Evolutionary conservation across 2,113 vertebrate species (phyloP), one percentile per base, ranked within the genome.

Genomic region (Sylvilagus bachmani): DNA sequence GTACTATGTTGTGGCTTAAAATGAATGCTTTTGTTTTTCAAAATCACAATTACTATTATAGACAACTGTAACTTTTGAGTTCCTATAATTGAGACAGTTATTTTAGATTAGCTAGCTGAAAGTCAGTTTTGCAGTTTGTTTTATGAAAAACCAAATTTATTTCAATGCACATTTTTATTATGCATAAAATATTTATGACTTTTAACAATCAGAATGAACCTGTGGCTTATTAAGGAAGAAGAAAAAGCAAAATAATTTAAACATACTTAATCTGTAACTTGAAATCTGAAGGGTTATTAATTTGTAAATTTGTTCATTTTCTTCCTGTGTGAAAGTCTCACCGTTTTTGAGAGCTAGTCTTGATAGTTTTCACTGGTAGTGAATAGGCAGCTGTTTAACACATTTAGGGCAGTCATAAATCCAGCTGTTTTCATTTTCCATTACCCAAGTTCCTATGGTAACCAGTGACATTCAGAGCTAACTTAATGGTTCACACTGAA

Each of bases 401-500:
- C 83, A 91, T 80, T 91, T 89, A 88, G n/a, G 51, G 51, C 27
- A 70, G 21, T 88, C 73, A 80, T 93, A 96, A 96, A 96, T 94
- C 69, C 86, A 92, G 91, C 74, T 95, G 90, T 96, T 96, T 97
- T 86, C 74, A 79, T 94, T 95, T 95, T 92, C 89, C n/a, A 53
- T 91, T 90, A 83, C 27, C 61, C 89, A 94, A 90, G 95, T 96
- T 96, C 83, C 86, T 93, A 95, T 96, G 91, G 93, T 96, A 96
- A 97, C 91, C 91, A 80, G 86, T 75, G 86, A 90, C 79, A 92
- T 89, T 94, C 93, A 91, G 49, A 64, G 33, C 83, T 71, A 70
- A 75, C 69, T 96, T 94, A 91, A 95, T 86, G 74, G 88, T 91
- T 94, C 91, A 88, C 29, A 17, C 0, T n/a, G 62, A 82, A 96